These are phyloP conservation scores for Pipa parva DNA, from an alignment of 2,113 vertebrate genomes.

Conservation along the genomic window DNA sequence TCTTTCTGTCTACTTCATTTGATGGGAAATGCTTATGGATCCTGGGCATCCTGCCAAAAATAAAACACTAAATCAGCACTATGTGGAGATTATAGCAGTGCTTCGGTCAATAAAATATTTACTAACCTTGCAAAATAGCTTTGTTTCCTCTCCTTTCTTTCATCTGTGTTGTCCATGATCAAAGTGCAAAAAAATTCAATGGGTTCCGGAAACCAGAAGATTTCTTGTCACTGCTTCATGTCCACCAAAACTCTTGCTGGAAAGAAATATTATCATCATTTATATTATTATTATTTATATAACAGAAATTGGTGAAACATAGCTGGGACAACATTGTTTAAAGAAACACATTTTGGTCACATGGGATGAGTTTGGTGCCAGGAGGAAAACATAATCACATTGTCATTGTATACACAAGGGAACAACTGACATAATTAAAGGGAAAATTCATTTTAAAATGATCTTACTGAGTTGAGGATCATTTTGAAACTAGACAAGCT, in stretches of 20 bases:
- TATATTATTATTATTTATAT: slow-evolving; percentile 41
- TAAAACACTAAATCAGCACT: not conserved
- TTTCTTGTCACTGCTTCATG: slow-evolving; percentile 56
- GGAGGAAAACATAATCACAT: slow-evolving; percentile 19
- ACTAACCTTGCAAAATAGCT: slow-evolving; percentile 71
- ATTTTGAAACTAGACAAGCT: no score
- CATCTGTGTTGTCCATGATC: slow-evolving; percentile 71
- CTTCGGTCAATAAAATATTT: not conserved
- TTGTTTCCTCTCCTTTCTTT: slow-evolving; percentile 72
- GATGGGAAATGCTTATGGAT: not conserved
- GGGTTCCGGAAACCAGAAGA: slow-evolving; percentile 33
- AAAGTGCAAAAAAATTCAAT: slow-evolving; percentile 33
- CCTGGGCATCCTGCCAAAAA: not conserved
- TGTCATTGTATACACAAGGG: not conserved
- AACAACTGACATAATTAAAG: slow-evolving; percentile 11
- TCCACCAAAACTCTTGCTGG: slow-evolving; percentile 43
- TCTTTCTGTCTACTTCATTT: not conserved
- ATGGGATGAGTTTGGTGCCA: slow-evolving; percentile 12
- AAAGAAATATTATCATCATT: no score
- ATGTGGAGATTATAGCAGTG: slow-evolving; percentile 1
- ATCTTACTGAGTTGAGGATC: no score
- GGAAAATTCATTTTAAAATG: no score
- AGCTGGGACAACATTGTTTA: slow-evolving; percentile 52
- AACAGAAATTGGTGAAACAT: slow-evolving; percentile 35
- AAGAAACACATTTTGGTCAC: slow-evolving; percentile 31